A percentile compares a stretch with the other conserved stretches of the same genome.
phyloP scores from a whole-genome alignment of 1,140 invertebrate genomes.

The Anastatus disparis region DNA sequence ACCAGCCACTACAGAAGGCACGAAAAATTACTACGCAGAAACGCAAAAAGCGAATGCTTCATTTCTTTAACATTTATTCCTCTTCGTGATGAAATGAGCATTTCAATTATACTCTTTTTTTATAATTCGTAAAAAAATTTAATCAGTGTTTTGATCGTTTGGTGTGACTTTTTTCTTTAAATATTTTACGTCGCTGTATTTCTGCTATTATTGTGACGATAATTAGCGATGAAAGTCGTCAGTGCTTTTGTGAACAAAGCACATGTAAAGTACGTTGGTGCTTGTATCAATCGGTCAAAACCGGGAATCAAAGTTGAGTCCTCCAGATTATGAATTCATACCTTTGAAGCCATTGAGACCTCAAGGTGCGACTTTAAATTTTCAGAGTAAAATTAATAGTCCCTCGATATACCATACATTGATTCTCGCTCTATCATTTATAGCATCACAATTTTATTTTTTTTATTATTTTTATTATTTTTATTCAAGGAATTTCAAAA shows the following conservation, averaged over 20 bases:
- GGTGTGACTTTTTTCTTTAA: too few species aligned
- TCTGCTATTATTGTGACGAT: too few species aligned
- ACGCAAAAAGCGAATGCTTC: constrained; percentile 49
- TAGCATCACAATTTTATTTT: neutral
- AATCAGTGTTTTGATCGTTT: constrained; percentile 18
- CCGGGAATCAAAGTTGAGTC: too few species aligned
- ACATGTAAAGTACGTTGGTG: too few species aligned
- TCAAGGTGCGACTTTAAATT: constrained; percentile 18
- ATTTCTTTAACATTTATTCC: constrained; percentile 22
- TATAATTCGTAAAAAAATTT: constrained; percentile 24
- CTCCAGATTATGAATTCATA: too few species aligned
- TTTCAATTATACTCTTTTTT: neutral
- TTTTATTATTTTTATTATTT: neutral
- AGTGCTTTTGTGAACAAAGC: too few species aligned
- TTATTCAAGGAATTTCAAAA: neutral
- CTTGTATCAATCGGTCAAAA: too few species aligned
- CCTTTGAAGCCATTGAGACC: too few species aligned
- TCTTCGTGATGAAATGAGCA: neutral
- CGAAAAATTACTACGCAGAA: constrained; percentile 63
- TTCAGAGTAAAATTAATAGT: constrained; percentile 27
- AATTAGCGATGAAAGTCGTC: too few species aligned
- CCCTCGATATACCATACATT: constrained; percentile 9
- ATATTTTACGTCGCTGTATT: too few species aligned
- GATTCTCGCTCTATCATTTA: constrained; percentile 19
- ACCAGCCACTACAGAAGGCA: constrained; percentile 62